Conservation (phyloP, 2,113 vertebrate species). For the Phrynosoma blainvillii region DNA sequence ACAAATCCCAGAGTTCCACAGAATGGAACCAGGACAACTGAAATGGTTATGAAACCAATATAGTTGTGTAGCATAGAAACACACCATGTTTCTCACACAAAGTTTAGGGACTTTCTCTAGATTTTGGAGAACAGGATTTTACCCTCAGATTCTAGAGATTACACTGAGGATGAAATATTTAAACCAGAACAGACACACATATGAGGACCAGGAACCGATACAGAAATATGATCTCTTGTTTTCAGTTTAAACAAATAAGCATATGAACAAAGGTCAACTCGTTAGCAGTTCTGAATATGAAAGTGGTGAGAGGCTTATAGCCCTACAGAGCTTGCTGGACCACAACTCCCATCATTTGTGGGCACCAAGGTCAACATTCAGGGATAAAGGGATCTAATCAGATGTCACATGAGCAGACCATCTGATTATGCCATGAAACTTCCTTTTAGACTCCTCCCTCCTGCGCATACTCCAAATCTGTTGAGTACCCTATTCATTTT, state of each 20-base stretch:
- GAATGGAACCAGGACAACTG: too few species aligned
- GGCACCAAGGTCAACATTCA: not conserved
- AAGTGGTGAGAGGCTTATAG: too few species aligned
- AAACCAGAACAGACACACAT: not conserved
- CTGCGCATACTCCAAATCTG: not conserved
- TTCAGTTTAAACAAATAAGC: not conserved
- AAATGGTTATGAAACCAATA: too few species aligned
- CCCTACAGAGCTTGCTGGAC: not conserved
- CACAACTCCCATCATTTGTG: not conserved
- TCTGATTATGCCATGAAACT: too few species aligned
- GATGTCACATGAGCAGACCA: too few species aligned
- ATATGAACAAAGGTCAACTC: not conserved
- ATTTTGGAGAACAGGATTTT: not conserved
- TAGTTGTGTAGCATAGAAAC: too few species aligned
- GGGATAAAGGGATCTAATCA: too few species aligned
- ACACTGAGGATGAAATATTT: not conserved
- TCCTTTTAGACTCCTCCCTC: too few species aligned
- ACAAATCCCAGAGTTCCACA: too few species aligned
- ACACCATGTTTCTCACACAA: too few species aligned
- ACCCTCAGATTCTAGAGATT: not conserved
- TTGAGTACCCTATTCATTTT: not conserved
- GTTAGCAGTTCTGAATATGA: not conserved
- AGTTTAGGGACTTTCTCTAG: too few species aligned
- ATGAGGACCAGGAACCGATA: not conserved
- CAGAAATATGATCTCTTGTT: not conserved